These are phyloP conservation scores for Camptogramma bilineatum DNA, from an alignment of 2,888 invertebrate species.

Conservation along the genomic window DNA sequence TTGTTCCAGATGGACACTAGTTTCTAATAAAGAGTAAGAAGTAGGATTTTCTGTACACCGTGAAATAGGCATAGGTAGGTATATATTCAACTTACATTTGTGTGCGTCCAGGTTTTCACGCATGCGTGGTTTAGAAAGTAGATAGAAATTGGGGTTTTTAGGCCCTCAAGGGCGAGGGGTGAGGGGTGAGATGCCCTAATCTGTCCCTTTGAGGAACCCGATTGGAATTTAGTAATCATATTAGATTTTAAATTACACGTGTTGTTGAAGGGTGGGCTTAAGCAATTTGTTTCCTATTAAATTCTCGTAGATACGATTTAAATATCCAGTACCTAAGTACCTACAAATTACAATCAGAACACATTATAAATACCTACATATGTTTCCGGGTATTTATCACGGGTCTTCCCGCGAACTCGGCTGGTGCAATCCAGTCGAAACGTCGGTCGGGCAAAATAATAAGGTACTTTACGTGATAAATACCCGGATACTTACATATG, in stretches of 20 bases:
- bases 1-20: neutral
- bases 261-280: constrained; percentile 68
- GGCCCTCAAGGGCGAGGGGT: constrained; percentile 61
- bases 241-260: constrained; percentile 85
- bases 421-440: too few species aligned
- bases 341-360: too few species aligned
- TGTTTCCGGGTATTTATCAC: too few species aligned
- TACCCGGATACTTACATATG: too few species aligned
- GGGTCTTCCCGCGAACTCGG: too few species aligned
- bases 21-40: neutral
- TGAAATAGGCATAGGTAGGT: constrained; percentile 10
- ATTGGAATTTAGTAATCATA: constrained; percentile 85
- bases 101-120: constrained; percentile 77
- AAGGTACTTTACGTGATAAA: too few species aligned
- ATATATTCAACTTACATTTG: neutral
- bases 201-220: constrained; percentile 82
- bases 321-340: neutral
- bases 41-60: neutral
- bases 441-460: too few species aligned
- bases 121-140: constrained; percentile 83
- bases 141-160: constrained; percentile 83
- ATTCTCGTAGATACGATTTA: constrained; percentile 43
- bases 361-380: too few species aligned
- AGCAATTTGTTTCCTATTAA: constrained; percentile 79
- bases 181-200: constrained; percentile 71